Evolutionary conservation across 2,113 vertebrate genomes (phyloP).

Genomic region (Labrus mixtus): DNA sequence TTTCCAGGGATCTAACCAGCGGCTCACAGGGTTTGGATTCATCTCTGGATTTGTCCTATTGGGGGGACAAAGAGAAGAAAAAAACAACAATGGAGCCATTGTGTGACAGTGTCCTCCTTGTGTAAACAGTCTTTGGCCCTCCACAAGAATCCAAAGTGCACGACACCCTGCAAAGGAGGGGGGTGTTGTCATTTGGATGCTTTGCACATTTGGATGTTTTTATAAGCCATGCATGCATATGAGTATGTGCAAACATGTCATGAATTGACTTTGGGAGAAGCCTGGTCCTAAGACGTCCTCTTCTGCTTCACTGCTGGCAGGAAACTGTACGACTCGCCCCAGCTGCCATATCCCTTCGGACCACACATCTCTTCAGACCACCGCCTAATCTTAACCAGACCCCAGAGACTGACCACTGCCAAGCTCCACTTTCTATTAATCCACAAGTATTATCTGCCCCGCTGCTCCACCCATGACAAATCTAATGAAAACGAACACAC

Average conservation of each 20-base stretch:
- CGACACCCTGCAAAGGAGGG: not conserved
- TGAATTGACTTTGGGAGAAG: not conserved
- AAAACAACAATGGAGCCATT: constrained; percentile 50
- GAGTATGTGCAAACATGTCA: not conserved
- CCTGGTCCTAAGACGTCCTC: not conserved
- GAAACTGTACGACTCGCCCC: constrained; percentile 12
- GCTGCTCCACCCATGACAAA: constrained; percentile 61
- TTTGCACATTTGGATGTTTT: constrained; percentile 18
- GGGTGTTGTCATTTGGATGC: constrained; percentile 22
- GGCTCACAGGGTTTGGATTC: constrained; percentile 61
- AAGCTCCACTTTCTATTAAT: constrained; percentile 65
- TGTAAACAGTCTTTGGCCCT: constrained; percentile 41
- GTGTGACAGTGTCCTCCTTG: constrained; percentile 42
- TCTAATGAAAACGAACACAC: constrained; percentile 54
- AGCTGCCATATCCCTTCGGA: constrained; percentile 45
- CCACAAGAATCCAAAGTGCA: constrained; percentile 20
- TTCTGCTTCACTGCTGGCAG: constrained; percentile 28
- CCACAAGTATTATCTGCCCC: constrained; percentile 51
- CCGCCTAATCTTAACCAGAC: constrained; percentile 50
- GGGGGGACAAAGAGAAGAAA: constrained; percentile 35
- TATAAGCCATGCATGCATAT: not conserved
- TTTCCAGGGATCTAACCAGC: constrained; percentile 81
- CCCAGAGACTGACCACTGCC: constrained; percentile 68
- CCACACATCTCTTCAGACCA: constrained; percentile 65
- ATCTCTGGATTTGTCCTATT: constrained; percentile 77